These are phyloP conservation scores for Pseudoatta argentina DNA, from an alignment of 1,140 invertebrate genomes.

Conservation along the genomic window DNA sequence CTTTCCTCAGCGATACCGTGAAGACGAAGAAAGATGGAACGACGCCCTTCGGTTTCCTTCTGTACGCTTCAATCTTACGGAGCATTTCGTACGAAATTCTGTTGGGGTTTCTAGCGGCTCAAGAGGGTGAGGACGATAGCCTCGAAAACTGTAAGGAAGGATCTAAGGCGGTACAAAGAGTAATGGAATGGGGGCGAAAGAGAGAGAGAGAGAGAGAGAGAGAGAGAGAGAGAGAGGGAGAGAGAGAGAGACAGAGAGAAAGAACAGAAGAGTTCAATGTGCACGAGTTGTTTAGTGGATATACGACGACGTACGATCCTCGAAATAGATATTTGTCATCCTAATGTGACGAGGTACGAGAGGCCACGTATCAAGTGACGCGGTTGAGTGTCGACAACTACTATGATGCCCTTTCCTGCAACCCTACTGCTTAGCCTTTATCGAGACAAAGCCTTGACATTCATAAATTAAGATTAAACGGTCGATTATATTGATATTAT, in stretches of 20 bases:
- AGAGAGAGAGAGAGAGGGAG: not conserved
- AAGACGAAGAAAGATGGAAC: constrained; percentile 63
- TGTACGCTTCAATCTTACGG: constrained; percentile 66
- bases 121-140: constrained; percentile 57
- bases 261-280: constrained; percentile 51
- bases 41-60: constrained; percentile 38
- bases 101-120: constrained; percentile 57
- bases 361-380: constrained; percentile 63
- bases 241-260: not conserved
- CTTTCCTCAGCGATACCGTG: constrained; percentile 35
- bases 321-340: constrained; percentile 72
- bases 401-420: not conserved
- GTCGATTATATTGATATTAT: constrained; percentile 39
- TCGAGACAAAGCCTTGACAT: constrained; percentile 34
- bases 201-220: constrained; percentile 2
- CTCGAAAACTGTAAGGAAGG: constrained; percentile 59
- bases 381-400: constrained; percentile 52
- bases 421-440: not conserved
- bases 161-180: constrained; percentile 22
- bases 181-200: not conserved
- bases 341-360: constrained; percentile 65
- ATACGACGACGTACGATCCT: constrained; percentile 64
- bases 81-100: constrained; percentile 66
- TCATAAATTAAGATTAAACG: constrained; percentile 41
- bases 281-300: constrained; percentile 68